phyloP scores from a whole-genome alignment of 2,797 vertebrate species.

The Falco biarmicus region DNA sequence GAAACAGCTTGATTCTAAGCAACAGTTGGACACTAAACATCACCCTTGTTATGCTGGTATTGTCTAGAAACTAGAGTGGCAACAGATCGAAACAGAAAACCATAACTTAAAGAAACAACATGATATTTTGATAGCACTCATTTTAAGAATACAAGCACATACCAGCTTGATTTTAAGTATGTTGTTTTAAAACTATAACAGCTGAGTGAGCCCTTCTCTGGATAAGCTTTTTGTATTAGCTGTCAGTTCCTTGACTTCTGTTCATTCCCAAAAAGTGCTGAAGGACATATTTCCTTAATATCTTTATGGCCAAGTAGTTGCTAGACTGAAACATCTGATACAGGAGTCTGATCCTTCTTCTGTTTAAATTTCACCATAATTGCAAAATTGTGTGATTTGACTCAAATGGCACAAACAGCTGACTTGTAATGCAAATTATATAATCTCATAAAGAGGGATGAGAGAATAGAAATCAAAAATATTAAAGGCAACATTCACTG shows the following conservation, averaged over 20 bases:
- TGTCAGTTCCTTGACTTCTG: not conserved
- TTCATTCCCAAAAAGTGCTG: not conserved
- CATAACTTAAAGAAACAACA: not conserved
- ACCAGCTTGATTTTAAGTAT: not conserved
- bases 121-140: conserved; percentile 34
- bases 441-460: not conserved
- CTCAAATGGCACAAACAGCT: not conserved
- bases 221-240: not conserved
- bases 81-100: conserved; percentile 31
- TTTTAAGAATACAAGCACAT: conserved; percentile 6
- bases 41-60: not conserved
- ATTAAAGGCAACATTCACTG: not conserved
- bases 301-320: not conserved
- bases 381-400: not conserved
- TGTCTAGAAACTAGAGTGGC: conserved; percentile 19
- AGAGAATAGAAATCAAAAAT: not conserved
- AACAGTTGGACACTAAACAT: not conserved
- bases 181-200: not conserved
- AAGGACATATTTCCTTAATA: not conserved
- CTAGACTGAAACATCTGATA: not conserved
- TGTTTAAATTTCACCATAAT: not conserved
- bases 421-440: not conserved
- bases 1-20: not conserved
- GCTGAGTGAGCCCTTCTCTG: not conserved
- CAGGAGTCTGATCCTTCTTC: not conserved